A percentile compares a stretch with the other conserved stretches of the same genome.
These are phyloP conservation scores for Dicentrarchus labrax DNA, from an alignment of 2,113 vertebrate species.

Conservation along the genomic window DNA sequence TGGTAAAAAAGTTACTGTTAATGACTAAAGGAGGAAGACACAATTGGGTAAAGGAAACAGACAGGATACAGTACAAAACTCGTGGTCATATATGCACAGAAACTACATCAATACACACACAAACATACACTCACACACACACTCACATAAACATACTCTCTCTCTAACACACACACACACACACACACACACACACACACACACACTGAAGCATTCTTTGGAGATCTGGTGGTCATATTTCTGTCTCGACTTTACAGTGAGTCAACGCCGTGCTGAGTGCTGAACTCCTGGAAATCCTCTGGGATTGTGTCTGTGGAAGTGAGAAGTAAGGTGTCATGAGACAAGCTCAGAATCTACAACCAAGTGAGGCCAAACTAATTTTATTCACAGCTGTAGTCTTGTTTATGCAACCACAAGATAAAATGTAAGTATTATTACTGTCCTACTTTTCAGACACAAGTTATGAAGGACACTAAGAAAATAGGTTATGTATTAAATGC, in stretches of 20 bases:
- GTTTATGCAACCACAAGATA: slow-evolving; percentile 11
- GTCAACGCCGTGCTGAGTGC: slow-evolving; percentile 75
- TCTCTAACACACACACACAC: not conserved
- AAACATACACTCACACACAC: not conserved
- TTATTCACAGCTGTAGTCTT: slow-evolving; percentile 8
- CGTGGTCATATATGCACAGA: slow-evolving; percentile 47
- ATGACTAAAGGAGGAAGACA: slow-evolving; percentile 16
- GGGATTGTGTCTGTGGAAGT: slow-evolving; percentile 83
- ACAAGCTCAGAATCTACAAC: slow-evolving; percentile 15
- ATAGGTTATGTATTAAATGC: not conserved
- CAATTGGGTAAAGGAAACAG: not conserved
- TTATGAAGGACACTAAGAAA: not conserved
- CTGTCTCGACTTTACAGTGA: slow-evolving; percentile 67
- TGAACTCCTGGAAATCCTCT: slow-evolving; percentile 87
- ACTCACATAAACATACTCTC: not conserved
- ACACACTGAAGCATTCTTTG: slow-evolving; percentile 40
- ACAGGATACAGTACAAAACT: slow-evolving; percentile 57
- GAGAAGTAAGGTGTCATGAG: slow-evolving; percentile 23
- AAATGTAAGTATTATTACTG: not conserved
- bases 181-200: not conserved
- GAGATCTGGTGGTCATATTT: slow-evolving; percentile 33
- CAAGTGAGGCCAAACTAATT: slow-evolving; percentile 13
- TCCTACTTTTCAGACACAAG: slow-evolving; percentile 1
- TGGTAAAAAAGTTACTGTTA: slow-evolving; percentile 3
- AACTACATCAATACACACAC: slow-evolving; percentile 46